A percentile compares a stretch with the other conserved stretches of the same genome.
These are phyloP conservation scores for Phataginus tetradactyla DNA, from an alignment of 2,797 vertebrate species.

Conservation along the genomic window DNA sequence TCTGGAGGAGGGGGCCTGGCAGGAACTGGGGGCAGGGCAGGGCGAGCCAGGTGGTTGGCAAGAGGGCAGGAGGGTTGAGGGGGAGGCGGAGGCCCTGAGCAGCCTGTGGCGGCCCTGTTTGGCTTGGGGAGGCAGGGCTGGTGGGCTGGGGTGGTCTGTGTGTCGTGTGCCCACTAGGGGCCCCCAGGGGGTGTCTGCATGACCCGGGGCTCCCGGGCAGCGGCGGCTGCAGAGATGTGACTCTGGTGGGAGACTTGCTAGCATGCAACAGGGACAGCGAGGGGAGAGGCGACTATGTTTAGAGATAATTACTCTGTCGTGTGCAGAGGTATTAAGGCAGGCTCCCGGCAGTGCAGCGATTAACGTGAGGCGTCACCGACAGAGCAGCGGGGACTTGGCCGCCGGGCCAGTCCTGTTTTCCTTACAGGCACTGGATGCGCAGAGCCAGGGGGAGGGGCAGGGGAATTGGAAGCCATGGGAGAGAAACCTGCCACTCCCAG, in stretches of 20 bases:
- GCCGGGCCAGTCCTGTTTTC: not conserved
- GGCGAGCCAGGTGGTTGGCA: not conserved
- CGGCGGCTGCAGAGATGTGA: slow-evolving; percentile 49
- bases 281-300: slow-evolving; percentile 78
- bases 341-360: slow-evolving; percentile 74
- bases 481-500: not conserved
- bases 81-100: not conserved
- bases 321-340: slow-evolving; percentile 75
- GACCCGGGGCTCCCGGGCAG: rapidly evolving
- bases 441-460: not conserved
- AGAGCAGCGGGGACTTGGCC: slow-evolving; percentile 60
- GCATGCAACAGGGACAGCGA: slow-evolving; percentile 38
- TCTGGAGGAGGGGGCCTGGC: not conserved
- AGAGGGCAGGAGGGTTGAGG: not conserved
- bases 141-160: not conserved
- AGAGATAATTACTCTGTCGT: slow-evolving; percentile 84
- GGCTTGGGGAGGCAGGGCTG: not conserved
- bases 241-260: not conserved
- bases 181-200: rapidly evolving
- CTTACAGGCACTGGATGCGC: rapidly evolving
- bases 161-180: not conserved
- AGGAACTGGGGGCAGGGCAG: not conserved
- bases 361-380: slow-evolving; percentile 66
- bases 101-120: not conserved
- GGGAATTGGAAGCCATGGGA: rapidly evolving